These are phyloP conservation scores for Andrena cerasifolii DNA, from an alignment of 1,140 invertebrate genomes.

Conservation along the genomic window DNA sequence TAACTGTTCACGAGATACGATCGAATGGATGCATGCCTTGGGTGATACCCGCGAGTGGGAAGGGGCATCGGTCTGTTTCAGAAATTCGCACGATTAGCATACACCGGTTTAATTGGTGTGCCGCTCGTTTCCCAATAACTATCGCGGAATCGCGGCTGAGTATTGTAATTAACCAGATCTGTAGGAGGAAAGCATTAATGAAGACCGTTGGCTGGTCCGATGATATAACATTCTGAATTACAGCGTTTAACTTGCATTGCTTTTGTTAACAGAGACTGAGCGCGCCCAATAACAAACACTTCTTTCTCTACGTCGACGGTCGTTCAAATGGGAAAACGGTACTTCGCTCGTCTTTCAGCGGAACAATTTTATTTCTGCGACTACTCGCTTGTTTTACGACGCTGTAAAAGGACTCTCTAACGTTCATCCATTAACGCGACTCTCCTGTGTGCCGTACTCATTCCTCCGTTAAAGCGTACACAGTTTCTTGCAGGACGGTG, in stretches of 20 bases:
- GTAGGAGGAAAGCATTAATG: neutral
- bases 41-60: neutral
- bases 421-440: no score
- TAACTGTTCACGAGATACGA: neutral
- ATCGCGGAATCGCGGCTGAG: neutral
- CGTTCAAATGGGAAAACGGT: conserved; percentile 6
- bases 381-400: neutral
- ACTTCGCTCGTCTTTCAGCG: neutral
- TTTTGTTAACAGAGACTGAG: no score
- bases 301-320: neutral
- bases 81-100: conserved; percentile 29
- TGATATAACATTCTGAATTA: neutral
- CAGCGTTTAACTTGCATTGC: no score
- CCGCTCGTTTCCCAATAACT: neutral
- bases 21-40: neutral
- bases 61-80: neutral
- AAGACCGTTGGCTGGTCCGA: neutral
- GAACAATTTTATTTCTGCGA: conserved; percentile 17
- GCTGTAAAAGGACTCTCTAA: conserved; percentile 7
- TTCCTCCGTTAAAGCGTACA: no score
- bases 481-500: no score
- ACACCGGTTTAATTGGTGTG: conserved; percentile 23
- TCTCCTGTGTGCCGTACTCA: no score
- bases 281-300: no score
- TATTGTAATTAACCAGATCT: neutral